A percentile compares a stretch with the other conserved stretches of the same genome.
Evolutionary conservation across 2,888 invertebrate species (phyloP).

Genomic region (Anaspis maculata): DNA sequence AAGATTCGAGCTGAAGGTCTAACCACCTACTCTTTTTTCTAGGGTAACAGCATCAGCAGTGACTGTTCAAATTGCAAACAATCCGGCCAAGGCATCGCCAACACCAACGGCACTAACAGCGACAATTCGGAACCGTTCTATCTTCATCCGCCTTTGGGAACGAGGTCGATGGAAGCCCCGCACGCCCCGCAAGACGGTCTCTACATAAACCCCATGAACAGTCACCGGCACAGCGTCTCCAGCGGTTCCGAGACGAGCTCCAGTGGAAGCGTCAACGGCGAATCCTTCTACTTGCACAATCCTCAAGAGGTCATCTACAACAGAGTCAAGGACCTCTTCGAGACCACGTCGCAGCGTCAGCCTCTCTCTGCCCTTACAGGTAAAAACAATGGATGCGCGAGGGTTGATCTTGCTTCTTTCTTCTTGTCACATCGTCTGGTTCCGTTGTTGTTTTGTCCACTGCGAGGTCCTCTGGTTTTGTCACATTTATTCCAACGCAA

Average conservation of each 20-base stretch:
- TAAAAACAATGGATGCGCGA: slow-evolving; percentile 20
- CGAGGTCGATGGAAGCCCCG: slow-evolving; percentile 34
- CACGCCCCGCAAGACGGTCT: slow-evolving; percentile 66
- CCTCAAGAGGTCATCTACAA: slow-evolving; percentile 75
- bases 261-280: slow-evolving; percentile 47
- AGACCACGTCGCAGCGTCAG: slow-evolving; percentile 43
- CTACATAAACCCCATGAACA: slow-evolving; percentile 76
- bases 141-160: slow-evolving; percentile 58
- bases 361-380: slow-evolving; percentile 43
- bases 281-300: slow-evolving; percentile 79
- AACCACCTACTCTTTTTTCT: no score
- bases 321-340: slow-evolving; percentile 75
- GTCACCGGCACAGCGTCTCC: slow-evolving; percentile 37
- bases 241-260: slow-evolving; percentile 41
- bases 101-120: slow-evolving; percentile 21
- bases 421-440: no score
- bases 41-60: slow-evolving; percentile 31
- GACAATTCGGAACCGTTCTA: slow-evolving; percentile 59
- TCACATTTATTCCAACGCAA: no score
- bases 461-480: no score
- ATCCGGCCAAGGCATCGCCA: no score
- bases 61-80: slow-evolving; percentile 41
- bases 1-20: no score
- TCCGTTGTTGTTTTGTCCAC: no score
- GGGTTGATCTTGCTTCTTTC: no score